These are phyloP conservation scores for Acipenser transmontanus DNA, from an alignment of 2,797 vertebrate genomes.

Conservation along the genomic window DNA sequence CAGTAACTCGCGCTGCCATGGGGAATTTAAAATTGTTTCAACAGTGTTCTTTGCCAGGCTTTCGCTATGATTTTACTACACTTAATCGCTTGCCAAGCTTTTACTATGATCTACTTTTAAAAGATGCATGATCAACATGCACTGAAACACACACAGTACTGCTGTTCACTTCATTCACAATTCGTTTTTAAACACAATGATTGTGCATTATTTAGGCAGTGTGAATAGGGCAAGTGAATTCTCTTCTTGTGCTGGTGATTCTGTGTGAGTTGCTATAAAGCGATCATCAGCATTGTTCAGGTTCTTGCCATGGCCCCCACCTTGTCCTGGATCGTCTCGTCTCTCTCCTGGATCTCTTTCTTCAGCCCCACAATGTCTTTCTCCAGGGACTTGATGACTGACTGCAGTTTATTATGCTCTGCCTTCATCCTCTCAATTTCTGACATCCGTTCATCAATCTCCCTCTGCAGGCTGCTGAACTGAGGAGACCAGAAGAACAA, in stretches of 20 bases:
- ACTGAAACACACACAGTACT: background rate
- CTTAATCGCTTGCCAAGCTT: conserved; percentile 20
- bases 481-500: conserved; percentile 36
- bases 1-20: background rate
- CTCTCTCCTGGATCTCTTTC: conserved; percentile 71
- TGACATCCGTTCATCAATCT: conserved; percentile 56
- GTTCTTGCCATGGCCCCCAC: conserved; percentile 45
- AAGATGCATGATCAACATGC: background rate
- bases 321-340: conserved; percentile 78
- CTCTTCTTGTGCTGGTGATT: no score
- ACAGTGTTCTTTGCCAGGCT: conserved; percentile 11
- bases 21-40: background rate
- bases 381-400: conserved; percentile 71
- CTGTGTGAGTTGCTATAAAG: background rate
- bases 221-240: no score
- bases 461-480: conserved; percentile 73
- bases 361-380: conserved; percentile 73
- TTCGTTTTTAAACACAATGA: no score
- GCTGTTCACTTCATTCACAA: no score
- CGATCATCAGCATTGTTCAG: conserved; percentile 7
- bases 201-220: no score
- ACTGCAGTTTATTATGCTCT: conserved; percentile 72
- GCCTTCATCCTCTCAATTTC: conserved; percentile 66
- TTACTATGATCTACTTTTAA: background rate
- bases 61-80: conserved; percentile 23